Evolutionary conservation across 2,888 invertebrate species (phyloP).

Genomic region (Notodonta dromedarius): DNA sequence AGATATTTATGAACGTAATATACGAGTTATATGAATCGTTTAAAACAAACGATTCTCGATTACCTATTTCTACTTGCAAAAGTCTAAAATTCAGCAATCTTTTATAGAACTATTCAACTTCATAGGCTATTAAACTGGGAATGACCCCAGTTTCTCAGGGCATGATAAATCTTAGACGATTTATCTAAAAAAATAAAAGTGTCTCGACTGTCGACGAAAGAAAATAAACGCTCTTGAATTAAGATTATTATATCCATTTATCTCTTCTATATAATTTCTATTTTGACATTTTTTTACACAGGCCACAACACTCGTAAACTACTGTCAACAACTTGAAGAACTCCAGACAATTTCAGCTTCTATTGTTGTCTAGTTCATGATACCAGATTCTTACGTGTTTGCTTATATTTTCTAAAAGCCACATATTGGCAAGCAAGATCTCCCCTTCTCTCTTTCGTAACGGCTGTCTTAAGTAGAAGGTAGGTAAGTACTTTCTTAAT

Average conservation of each 20-base stretch:
- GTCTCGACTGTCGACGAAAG: background rate
- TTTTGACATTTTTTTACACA: background rate
- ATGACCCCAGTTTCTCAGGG: background rate
- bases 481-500: too few species aligned
- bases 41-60: background rate
- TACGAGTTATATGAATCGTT: conserved; percentile 1
- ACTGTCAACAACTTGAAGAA: background rate
- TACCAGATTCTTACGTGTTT: background rate
- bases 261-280: background rate
- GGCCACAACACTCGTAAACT: conserved; percentile 1
- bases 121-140: background rate
- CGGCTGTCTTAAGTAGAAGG: too few species aligned
- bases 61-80: background rate
- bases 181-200: background rate
- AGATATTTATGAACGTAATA: background rate
- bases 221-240: background rate
- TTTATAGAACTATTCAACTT: background rate
- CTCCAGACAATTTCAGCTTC: background rate
- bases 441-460: too few species aligned
- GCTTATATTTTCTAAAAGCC: background rate
- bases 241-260: background rate
- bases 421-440: too few species aligned
- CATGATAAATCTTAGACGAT: background rate
- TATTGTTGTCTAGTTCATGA: background rate
- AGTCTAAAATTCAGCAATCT: background rate